A percentile compares a stretch with the other conserved stretches of the same genome.
Conservation (phyloP, 2,113 vertebrate genomes). For the Phainopepla nitens region DNA sequence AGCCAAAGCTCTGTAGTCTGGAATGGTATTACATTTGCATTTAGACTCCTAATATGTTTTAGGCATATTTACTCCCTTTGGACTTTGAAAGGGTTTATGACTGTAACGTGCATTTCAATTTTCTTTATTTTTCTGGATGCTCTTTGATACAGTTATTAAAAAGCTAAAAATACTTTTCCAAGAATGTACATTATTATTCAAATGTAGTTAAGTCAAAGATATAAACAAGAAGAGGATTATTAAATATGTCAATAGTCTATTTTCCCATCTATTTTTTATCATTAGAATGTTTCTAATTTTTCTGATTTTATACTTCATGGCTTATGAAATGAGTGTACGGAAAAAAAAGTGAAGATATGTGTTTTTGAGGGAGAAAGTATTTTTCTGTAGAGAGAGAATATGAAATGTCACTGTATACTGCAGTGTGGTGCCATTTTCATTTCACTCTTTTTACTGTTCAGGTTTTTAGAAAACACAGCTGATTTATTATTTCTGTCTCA, state of each 20-base stretch:
- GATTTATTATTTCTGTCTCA: constrained; percentile 33
- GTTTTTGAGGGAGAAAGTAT: background rate
- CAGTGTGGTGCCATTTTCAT: background rate
- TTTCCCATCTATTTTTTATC: background rate
- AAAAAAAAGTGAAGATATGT: background rate
- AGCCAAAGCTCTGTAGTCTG: background rate
- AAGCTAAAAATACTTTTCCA: background rate
- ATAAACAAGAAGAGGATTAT: background rate
- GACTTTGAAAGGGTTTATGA: background rate
- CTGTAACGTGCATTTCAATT: background rate
- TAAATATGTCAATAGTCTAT: background rate
- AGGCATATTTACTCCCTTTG: background rate
- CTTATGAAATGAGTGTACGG: background rate
- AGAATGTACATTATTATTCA: background rate
- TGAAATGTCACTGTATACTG: background rate
- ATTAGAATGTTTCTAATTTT: background rate
- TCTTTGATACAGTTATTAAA: background rate
- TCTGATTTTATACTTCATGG: background rate
- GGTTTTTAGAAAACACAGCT: background rate
- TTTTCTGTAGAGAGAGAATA: background rate
- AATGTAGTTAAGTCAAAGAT: background rate
- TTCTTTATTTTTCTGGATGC: background rate
- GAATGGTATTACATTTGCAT: background rate
- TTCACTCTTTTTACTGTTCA: background rate
- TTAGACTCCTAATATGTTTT: background rate